Percentiles rank a stretch among this genome's conserved stretches.
These are phyloP conservation scores for Sebastiscus tertius DNA, from an alignment of 2,797 vertebrate species.

Conservation along the genomic window DNA sequence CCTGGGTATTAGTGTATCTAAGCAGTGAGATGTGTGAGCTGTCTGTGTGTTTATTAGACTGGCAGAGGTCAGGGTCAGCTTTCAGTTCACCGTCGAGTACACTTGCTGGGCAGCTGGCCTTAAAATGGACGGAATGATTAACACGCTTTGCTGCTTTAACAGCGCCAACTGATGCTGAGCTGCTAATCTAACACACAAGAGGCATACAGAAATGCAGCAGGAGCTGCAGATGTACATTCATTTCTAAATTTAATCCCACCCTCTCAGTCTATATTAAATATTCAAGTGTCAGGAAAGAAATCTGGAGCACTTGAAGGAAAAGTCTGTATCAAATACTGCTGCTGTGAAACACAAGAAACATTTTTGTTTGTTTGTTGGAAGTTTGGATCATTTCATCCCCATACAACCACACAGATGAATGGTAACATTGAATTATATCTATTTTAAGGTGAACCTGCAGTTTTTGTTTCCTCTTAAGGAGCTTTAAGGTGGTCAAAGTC, in stretches of 20 bases:
- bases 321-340: background rate
- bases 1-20: constrained; percentile 10
- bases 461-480: background rate
- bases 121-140: background rate
- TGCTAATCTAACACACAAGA: constrained; percentile 5
- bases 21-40: background rate
- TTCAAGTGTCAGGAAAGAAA: constrained; percentile 22
- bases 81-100: background rate
- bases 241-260: constrained; percentile 9
- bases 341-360: background rate
- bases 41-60: constrained; percentile 7
- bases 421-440: background rate
- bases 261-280: constrained; percentile 14
- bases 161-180: background rate
- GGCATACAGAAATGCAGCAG: background rate
- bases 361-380: background rate
- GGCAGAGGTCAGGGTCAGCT: background rate
- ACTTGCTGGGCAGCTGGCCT: background rate
- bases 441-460: background rate
- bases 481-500: background rate
- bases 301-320: background rate
- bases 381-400: background rate
- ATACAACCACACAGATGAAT: background rate
- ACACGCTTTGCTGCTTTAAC: background rate
- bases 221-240: background rate